Evolutionary conservation across 1,140 invertebrate species (phyloP), one percentile per base, ranked within the genome.

Genomic region (Bathynomus jamesi): DNA sequence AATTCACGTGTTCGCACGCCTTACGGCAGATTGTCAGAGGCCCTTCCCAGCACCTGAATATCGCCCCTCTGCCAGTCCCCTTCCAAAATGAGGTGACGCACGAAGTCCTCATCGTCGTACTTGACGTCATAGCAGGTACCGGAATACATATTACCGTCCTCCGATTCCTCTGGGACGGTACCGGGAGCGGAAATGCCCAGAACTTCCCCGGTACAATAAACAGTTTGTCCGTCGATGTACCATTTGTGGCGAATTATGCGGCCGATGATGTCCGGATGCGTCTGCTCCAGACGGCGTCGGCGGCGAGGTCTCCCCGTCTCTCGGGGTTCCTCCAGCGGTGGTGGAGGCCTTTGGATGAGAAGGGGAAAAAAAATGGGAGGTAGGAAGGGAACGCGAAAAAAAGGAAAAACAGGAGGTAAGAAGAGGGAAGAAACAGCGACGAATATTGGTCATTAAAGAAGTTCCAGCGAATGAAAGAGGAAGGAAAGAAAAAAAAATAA

Each of bases 31-130:
- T 53, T 11, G 13, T 53, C 40, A 21, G 40, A 53, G 40, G 40
- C 40, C 32, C 66, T 61, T 30, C 72, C 72, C 60, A 74, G 40
- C 53, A 76, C 75, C 29, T 73, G 72, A 28, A 76, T 71, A 31
- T 76, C 75, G 28, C 75, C 75, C n/a, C 72, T 67, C 62, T 76
- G 75, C 75, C 75, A 76, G 29, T 76, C 75, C n/a, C 75, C 75
- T 40, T 76, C 75, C 2, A 76, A 60, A 24, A 76, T 76, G 13
- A 76, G 65, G 40, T 76, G 75, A n/a, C 75, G 46, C 46, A 74
- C 72, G 67, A 76, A 76, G 65, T 76, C 75, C 61, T 76, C 75
- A 53, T 76, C 75, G 40, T 76, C 75, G 28, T 76, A 76, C 66
- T 76, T 71, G 24, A 76, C 62, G 27, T 76, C 75, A 32, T 76